Percentiles rank a stretch among this genome's conserved stretches.
Conservation (phyloP, 1,140 invertebrate species). For the Megalopta genalis region DNA sequence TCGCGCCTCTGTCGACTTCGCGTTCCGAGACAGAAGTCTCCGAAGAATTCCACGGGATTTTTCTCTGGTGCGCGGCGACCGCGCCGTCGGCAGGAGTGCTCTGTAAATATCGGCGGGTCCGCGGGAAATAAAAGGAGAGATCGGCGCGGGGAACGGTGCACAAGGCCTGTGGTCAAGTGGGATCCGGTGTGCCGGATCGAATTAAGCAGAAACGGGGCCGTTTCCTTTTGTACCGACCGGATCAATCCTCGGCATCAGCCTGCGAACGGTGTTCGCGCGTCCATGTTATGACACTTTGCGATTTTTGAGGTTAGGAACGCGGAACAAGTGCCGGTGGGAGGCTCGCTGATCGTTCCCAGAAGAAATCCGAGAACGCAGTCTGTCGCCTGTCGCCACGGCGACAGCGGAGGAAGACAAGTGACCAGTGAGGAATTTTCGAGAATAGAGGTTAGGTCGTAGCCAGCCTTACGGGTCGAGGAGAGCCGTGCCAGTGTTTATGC, state of each 20-base stretch:
- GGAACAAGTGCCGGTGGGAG: neutral
- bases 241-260: conserved; percentile 42
- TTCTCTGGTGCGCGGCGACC: neutral
- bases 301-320: neutral
- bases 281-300: neutral
- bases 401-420: conserved; percentile 27
- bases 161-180: conserved; percentile 41
- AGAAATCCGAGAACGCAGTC: neutral
- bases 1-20: too few relatives aligned
- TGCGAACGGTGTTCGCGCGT: neutral
- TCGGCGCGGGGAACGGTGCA: neutral
- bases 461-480: conserved; percentile 33
- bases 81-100: conserved; percentile 16
- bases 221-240: conserved; percentile 42
- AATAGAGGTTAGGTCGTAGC: conserved; percentile 13
- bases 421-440: conserved; percentile 16
- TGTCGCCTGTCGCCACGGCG: conserved; percentile 15
- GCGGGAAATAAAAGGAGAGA: conserved; percentile 15
- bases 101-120: conserved; percentile 19
- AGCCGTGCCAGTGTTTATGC: conserved; percentile 60
- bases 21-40: too few relatives aligned
- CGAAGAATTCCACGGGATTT: conserved; percentile 20
- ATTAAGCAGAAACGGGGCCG: conserved; percentile 53
- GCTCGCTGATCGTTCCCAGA: neutral
- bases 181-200: conserved; percentile 45